Percentiles rank a stretch among this genome's conserved stretches.
phyloP scores from a whole-genome alignment of 2,113 vertebrate species.

The Hydrolagus affinis region DNA sequence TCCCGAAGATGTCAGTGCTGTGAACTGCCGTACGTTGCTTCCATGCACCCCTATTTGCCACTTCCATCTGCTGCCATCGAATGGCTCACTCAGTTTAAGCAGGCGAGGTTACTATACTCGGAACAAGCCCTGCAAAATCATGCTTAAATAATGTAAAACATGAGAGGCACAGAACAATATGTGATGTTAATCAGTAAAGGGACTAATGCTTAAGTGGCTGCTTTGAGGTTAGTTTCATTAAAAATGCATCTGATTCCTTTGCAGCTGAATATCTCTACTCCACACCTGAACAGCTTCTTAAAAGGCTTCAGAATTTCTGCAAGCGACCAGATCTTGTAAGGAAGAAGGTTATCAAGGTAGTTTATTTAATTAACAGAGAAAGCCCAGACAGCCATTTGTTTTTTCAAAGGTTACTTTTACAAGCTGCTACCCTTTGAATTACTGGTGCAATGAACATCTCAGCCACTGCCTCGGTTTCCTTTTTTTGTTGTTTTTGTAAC shows the following conservation, averaged over 20 bases:
- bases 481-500: conserved; percentile 1
- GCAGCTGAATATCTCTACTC: conserved; percentile 91
- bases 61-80: neutral
- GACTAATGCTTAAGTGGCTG: conserved; percentile 97
- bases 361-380: conserved; percentile 38
- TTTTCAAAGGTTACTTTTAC: neutral
- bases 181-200: conserved; percentile 99
- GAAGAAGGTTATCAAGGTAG: conserved; percentile 78
- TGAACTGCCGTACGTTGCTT: neutral
- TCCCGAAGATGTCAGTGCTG: too few relatives aligned
- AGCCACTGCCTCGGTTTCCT: neutral
- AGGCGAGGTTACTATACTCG: conserved; percentile 80
- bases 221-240: conserved; percentile 98
- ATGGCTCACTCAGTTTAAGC: neutral
- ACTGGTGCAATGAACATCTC: neutral
- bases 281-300: conserved; percentile 88
- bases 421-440: neutral
- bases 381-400: neutral
- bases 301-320: conserved; percentile 79
- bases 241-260: conserved; percentile 94
- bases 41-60: neutral
- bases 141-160: conserved; percentile 95
- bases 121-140: conserved; percentile 85
- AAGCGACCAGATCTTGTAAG: conserved; percentile 71
- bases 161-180: conserved; percentile 89